Evolutionary conservation across 2,113 vertebrate species (phyloP).

Genomic region (Morone saxatilis): DNA sequence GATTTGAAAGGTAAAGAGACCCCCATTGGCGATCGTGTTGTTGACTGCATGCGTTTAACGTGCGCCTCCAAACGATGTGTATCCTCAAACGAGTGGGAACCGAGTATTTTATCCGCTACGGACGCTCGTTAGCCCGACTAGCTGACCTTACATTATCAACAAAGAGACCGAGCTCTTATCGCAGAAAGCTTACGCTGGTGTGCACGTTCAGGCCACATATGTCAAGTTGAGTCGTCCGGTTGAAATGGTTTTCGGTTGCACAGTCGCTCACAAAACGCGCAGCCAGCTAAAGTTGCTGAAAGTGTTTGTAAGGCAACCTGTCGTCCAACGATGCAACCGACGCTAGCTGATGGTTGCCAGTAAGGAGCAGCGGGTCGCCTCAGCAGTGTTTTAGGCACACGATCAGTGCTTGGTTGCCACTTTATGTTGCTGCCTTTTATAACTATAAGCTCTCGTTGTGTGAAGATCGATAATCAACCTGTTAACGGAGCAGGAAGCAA

Average conservation of each 20-base stretch:
- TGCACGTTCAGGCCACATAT: not conserved
- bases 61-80: accelerated
- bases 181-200: not conserved
- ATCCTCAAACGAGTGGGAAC: not conserved
- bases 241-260: not conserved
- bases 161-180: slow-evolving; percentile 33
- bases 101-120: not conserved
- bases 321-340: no score
- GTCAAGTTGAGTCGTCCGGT: accelerated
- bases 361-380: not conserved
- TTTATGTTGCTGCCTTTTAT: not conserved
- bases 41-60: not conserved
- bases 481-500: not conserved
- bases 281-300: accelerated
- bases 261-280: accelerated
- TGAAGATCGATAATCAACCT: not conserved
- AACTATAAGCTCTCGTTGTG: accelerated
- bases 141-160: slow-evolving; percentile 58
- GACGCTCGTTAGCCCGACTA: slow-evolving; percentile 22
- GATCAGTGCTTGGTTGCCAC: not conserved
- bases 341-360: slow-evolving; percentile 15
- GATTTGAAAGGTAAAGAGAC: slow-evolving; percentile 52
- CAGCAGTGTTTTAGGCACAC: not conserved
- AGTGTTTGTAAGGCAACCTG: no score
- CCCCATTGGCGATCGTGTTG: not conserved